Base-by-base conservation (phyloP, 92 coral and sea anemone genomes). In the Umimayanthus kanabou region DNA sequence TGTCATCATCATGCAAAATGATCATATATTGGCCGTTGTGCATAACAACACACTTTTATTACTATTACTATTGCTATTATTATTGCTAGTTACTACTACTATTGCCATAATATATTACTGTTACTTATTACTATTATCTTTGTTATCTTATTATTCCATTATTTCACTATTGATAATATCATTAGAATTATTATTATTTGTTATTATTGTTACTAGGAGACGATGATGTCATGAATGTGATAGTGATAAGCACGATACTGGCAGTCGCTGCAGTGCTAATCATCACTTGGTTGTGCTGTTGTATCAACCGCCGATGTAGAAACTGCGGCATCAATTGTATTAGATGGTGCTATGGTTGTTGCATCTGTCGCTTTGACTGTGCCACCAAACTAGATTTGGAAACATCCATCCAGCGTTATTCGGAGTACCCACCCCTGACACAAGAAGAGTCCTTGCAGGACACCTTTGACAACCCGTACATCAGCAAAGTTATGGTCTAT, bases 351-450 rank as follows among this genome's bases (percentile, higher is more conserved):
- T 86, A 86, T 9, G n/a, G 40, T 9, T 65, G 89, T 22, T 86
- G 83, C 84, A 76, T 33, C 15, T 26, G 81, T 61, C 89, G 89
- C 9, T 33, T 86, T 43, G 76, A 86, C 69, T 86, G 73, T 40
- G 82, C 74, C 26, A 10, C 74, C 10, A 30, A 76, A 61, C 83
- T 86, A 0, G 58, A 58, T 58, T 64, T 86, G 39, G 39, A 86
- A 65, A 77, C 84, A 18, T 49, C 89, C 23, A 86, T 86, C 55
- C 45, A 53, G 75, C 89, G 89, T 15, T 86, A 86, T 39, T 50
- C 43, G 30, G 89, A 86, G 50, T 15, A 76, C 50, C 89, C 89
- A 18, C 89, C 89, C 43, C 73, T 77, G 28, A 75, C 69, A n/a
- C 40, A 20, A 77, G 81, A 65, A 23, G 23, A 86, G 47, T 25